These are phyloP conservation scores for Diarsia brunnea DNA, from an alignment of 2,888 invertebrate genomes.

Conservation along the genomic window DNA sequence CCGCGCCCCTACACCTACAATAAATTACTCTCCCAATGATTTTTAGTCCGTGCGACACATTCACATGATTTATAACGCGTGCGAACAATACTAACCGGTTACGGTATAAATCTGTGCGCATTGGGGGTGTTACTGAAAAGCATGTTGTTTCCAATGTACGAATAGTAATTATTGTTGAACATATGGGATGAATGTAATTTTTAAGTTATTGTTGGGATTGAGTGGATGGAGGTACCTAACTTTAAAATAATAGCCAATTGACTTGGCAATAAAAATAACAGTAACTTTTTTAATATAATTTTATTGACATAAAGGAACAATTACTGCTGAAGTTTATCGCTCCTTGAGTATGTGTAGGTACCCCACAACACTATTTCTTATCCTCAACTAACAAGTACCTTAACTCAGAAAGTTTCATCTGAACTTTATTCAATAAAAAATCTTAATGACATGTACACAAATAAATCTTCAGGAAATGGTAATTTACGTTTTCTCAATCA, in stretches of 20 bases:
- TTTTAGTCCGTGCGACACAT: constrained; percentile 87
- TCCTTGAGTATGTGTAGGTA: neutral
- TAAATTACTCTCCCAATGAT: constrained; percentile 85
- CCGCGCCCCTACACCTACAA: constrained; percentile 75
- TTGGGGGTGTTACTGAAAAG: constrained; percentile 78
- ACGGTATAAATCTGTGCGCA: constrained; percentile 81
- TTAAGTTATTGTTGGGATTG: constrained; percentile 54
- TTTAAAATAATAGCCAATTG: neutral
- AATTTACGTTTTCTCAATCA: constrained; percentile 57
- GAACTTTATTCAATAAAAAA: constrained; percentile 27
- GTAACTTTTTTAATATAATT: neutral
- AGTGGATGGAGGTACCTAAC: neutral
- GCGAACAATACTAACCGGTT: constrained; percentile 85
- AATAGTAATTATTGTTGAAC: constrained; percentile 79
- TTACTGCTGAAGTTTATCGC: neutral
- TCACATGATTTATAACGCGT: constrained; percentile 85
- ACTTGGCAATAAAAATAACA: neutral
- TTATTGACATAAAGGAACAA: neutral
- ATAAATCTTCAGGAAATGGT: constrained; percentile 37
- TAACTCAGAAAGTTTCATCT: constrained; percentile 45
- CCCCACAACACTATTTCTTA: constrained; percentile 4
- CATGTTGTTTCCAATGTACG: constrained; percentile 79
- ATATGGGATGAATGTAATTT: constrained; percentile 73
- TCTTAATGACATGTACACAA: constrained; percentile 39
- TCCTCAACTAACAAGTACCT: constrained; percentile 41